phyloP scores from a whole-genome alignment of 2,888 invertebrate genomes.

The Macaria notata region DNA sequence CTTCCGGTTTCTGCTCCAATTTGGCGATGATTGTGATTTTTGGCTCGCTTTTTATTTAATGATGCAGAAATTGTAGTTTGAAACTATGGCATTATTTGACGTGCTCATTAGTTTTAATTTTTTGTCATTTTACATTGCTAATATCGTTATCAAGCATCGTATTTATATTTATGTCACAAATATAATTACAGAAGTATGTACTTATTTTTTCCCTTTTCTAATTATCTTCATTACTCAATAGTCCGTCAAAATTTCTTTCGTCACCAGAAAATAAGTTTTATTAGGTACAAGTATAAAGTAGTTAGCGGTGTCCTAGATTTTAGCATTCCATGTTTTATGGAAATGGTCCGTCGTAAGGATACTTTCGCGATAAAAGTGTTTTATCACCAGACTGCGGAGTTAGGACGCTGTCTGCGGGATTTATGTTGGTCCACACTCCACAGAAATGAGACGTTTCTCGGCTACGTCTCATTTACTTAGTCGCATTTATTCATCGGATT shows the following conservation, averaged over 20 bases:
- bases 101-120: no score
- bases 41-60: slow-evolving; percentile 1
- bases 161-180: no score
- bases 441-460: slow-evolving; percentile 8
- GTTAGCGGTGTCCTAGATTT: slow-evolving; percentile 10
- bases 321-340: slow-evolving; percentile 15
- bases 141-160: no score
- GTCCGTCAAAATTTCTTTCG: no score
- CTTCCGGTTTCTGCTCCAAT: slow-evolving; percentile 13
- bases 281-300: not conserved
- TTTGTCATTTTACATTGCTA: no score
- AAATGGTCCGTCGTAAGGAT: slow-evolving; percentile 18
- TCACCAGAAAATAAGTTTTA: no score
- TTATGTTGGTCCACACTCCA: slow-evolving; percentile 8
- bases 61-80: no score
- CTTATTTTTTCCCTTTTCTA: no score
- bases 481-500: no score
- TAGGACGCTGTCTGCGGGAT: slow-evolving; percentile 14
- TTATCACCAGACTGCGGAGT: slow-evolving; percentile 8
- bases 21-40: slow-evolving; percentile 1
- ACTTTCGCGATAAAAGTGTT: slow-evolving; percentile 18
- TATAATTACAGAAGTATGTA: no score
- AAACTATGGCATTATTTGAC: no score
- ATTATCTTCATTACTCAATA: no score
- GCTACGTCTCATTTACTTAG: not conserved